Base-by-base conservation (phyloP, 2,113 vertebrate species). In the Tricholaema leucomelas region DNA sequence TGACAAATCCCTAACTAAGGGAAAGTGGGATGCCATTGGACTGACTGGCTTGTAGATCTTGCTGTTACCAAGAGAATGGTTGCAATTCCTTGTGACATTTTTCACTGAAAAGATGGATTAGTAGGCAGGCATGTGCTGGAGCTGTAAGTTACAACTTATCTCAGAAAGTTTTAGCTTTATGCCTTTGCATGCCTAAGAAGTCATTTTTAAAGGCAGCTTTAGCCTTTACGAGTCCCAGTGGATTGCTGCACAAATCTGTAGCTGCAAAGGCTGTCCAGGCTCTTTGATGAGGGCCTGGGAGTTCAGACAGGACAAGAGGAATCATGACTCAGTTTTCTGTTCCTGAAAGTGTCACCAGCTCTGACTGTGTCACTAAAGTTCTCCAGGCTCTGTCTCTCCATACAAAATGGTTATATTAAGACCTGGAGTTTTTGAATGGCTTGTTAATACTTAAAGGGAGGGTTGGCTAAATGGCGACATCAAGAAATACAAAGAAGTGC, bases 41-140 rank as follows among this genome's bases (percentile, higher is more conserved):
- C 80, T n/a, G 81, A 85, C 48, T 48, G 58, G 35, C 69, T 84
- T 46, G 30, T 50, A 90, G 87, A 74, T 80, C 85, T 88, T 81
- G 83, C 70, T 87, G 38, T 70, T 88, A 38, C 25, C 31, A 86
- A 59, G 40, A 74, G 64, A 89, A 80, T 83, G 52, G 88, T 42
- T 80, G 77, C 64, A 93, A 81, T 79, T 85, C 75, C 50, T 70
- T 63, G 74, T 70, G 88, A 82, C 24, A 16, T 85, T 90, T 90
- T 94, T 80, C 72, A 73, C 56, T 90, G 85, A 67, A 52, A 95
- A 93, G 93, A 90, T 90, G 72, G 93, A 97, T 96, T 95, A 94
- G 73, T 58, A 40, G 65, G 46, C 88, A 94, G 85, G 77, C 92
- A 81, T 95, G 85, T 81, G 65, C 85, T 93, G 77, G 82, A 76